Evolutionary conservation across 2,113 vertebrate species (phyloP).

Genomic region (Tonatia bakeri): DNA sequence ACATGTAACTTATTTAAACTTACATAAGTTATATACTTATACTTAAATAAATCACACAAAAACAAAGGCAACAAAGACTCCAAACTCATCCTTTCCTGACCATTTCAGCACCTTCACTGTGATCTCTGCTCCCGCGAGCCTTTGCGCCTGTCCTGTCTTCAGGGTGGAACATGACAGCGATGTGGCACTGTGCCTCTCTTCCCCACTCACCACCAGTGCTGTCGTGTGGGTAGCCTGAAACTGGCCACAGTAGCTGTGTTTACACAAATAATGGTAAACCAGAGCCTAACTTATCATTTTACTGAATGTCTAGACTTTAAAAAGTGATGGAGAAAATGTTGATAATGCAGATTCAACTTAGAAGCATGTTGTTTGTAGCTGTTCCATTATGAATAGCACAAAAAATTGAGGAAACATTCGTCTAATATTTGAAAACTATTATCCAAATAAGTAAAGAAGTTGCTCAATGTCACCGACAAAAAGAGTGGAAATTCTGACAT

Average conservation of each 20-base stretch:
- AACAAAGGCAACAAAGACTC: background rate
- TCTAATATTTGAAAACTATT: background rate
- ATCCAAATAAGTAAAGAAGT: background rate
- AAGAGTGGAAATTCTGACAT: background rate
- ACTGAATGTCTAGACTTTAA: background rate
- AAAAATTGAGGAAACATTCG: background rate
- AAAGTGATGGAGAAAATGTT: background rate
- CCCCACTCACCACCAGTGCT: background rate
- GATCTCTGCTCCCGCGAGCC: background rate
- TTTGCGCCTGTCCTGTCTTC: background rate
- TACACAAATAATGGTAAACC: background rate
- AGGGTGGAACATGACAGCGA: background rate
- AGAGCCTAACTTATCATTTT: background rate
- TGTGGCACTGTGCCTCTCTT: background rate
- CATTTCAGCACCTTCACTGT: background rate
- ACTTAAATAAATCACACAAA: background rate
- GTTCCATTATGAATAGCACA: background rate
- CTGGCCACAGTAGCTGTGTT: background rate
- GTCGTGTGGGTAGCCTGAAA: background rate
- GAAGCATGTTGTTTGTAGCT: background rate
- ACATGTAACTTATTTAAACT: background rate
- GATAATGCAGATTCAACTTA: background rate
- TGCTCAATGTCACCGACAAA: background rate
- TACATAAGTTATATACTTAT: background rate
- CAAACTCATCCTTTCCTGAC: background rate